phyloP scores from a whole-genome alignment of 2,113 vertebrate species.

The Nesoenas mayeri region DNA sequence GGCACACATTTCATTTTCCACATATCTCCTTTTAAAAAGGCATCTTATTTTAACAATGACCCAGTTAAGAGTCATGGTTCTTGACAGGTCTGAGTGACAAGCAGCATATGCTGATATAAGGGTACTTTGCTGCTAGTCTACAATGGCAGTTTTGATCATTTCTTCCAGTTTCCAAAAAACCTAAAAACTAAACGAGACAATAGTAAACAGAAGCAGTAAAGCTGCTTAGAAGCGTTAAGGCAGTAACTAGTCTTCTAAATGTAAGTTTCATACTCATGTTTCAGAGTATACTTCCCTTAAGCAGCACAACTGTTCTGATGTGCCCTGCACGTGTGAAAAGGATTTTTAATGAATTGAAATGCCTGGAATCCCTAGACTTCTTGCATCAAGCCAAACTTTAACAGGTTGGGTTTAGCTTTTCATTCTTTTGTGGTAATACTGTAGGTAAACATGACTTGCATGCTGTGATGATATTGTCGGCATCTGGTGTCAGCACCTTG shows the following conservation, averaged over 20 bases:
- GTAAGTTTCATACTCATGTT: neutral
- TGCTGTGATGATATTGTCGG: fast-evolving
- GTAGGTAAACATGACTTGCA: neutral
- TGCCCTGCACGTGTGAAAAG: neutral
- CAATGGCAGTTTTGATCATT: neutral
- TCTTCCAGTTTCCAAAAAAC: neutral
- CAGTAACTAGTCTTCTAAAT: neutral
- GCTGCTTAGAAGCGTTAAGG: neutral
- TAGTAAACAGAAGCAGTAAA: neutral
- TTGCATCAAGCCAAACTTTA: neutral
- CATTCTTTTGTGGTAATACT: neutral
- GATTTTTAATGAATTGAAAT: neutral
- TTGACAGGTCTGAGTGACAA: neutral
- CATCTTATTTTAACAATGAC: neutral
- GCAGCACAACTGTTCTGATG: neutral
- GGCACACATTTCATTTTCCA: neutral
- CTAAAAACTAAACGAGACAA: neutral
- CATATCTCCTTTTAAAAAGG: neutral
- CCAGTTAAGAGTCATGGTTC: neutral
- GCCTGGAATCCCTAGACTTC: neutral
- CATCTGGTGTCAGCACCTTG: neutral
- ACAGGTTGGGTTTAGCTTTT: neutral
- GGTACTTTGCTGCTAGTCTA: neutral
- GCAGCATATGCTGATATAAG: neutral
- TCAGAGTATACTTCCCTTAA: neutral